Percentiles rank a stretch among this genome's conserved stretches.
These are phyloP conservation scores for Otocyon megalotis DNA, from an alignment of 2,113 vertebrate genomes.

Conservation along the genomic window DNA sequence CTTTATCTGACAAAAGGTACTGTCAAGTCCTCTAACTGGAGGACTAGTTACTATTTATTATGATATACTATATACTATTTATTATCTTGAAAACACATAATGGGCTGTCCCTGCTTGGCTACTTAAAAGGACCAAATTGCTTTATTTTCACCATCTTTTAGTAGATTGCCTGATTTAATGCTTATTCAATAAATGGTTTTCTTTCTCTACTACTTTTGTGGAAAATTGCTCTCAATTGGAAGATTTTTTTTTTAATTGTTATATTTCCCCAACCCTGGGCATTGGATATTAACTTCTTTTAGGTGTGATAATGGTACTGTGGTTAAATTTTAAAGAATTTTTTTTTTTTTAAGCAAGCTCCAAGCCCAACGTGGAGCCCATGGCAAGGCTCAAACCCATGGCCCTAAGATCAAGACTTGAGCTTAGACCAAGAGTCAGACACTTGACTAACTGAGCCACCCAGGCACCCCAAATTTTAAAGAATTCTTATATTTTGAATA, in stretches of 20 bases:
- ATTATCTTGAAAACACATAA: neutral
- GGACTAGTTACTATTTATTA: neutral
- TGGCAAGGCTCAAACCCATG: neutral
- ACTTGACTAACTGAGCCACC: no score
- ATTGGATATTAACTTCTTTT: constrained; percentile 2
- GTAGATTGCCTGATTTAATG: neutral
- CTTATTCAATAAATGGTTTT: neutral
- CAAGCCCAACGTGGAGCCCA: neutral
- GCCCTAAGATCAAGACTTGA: neutral
- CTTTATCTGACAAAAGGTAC: neutral
- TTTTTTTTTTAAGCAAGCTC: neutral
- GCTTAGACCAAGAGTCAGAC: no score
- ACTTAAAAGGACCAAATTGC: neutral
- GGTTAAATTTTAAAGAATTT: neutral
- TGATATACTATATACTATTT: no score
- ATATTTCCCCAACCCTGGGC: neutral
- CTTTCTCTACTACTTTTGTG: neutral
- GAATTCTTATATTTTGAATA: neutral
- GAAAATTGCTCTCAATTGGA: neutral
- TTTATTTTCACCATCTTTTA: neutral
- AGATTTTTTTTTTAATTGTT: neutral
- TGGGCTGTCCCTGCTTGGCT: neutral
- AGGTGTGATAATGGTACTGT: neutral
- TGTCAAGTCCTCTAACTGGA: neutral
- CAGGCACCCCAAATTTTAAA: neutral